These are phyloP conservation scores for Zaprionus obscuricornis DNA, from an alignment of 2,888 invertebrate species.

Conservation along the genomic window DNA sequence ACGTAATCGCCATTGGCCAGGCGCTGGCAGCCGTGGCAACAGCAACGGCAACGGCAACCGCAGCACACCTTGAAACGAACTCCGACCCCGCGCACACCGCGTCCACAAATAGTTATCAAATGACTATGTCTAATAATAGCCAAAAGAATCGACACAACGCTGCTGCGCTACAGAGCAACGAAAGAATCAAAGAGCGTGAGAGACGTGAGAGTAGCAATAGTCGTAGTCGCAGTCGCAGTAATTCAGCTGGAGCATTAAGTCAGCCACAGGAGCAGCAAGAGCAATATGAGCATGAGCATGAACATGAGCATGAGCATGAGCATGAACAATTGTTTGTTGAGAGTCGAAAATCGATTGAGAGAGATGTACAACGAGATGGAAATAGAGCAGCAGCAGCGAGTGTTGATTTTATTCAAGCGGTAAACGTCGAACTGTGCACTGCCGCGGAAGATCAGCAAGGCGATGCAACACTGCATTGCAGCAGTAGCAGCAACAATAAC, in stretches of 20 bases:
- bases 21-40: no score
- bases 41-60: constrained; percentile 52
- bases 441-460: constrained; percentile 56
- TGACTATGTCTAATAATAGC: constrained; percentile 82
- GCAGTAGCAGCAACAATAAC: constrained; percentile 51
- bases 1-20: constrained; percentile 56
- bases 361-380: constrained; percentile 14
- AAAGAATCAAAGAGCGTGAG: constrained; percentile 40
- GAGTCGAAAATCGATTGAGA: constrained; percentile 18
- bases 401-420: constrained; percentile 65
- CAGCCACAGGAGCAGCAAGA: constrained; percentile 18
- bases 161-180: constrained; percentile 24
- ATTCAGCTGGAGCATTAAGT: constrained; percentile 57
- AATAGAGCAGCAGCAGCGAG: constrained; percentile 31
- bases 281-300: constrained; percentile 14
- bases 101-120: constrained; percentile 81
- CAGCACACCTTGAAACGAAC: constrained; percentile 81
- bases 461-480: constrained; percentile 49
- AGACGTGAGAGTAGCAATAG: no score
- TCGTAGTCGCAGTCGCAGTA: constrained; percentile 39
- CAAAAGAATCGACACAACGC: constrained; percentile 52
- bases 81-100: constrained; percentile 75
- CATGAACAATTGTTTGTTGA: no score
- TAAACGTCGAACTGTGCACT: constrained; percentile 65
- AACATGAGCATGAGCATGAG: no score